These are phyloP conservation scores for Temnothorax unifasciatus DNA, from an alignment of 2,888 invertebrate species.

Conservation along the genomic window DNA sequence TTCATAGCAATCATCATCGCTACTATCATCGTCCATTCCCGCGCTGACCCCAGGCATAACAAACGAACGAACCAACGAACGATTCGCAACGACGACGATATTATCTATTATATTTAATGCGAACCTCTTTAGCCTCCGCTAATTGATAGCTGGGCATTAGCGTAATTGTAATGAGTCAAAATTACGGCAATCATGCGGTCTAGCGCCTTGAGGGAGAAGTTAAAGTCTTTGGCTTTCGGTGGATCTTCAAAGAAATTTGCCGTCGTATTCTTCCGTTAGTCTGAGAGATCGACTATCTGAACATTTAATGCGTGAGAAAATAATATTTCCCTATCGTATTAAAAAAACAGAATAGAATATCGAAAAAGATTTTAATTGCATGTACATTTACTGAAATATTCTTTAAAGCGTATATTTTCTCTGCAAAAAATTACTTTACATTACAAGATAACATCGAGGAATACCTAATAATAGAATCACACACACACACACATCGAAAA, in stretches of 20 bases:
- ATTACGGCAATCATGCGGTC: conserved; percentile 83
- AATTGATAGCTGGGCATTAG: conserved; percentile 85
- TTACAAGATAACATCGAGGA: neutral
- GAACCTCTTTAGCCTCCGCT: conserved; percentile 83
- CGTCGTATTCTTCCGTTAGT: conserved; percentile 46
- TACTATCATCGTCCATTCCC: conserved; percentile 68
- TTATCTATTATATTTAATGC: conserved; percentile 83
- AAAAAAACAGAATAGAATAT: neutral
- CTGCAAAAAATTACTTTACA: neutral
- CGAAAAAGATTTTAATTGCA: neutral
- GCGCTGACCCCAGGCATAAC: conserved; percentile 64
- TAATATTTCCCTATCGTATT: conserved; percentile 9
- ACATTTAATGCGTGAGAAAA: conserved; percentile 17
- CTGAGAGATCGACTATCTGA: conserved; percentile 11
- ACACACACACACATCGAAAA: neutral
- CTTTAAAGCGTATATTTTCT: neutral
- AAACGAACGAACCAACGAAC: conserved; percentile 70
- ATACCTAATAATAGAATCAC: neutral
- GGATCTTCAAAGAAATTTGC: conserved; percentile 73
- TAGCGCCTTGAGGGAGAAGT: conserved; percentile 76
- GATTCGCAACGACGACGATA: conserved; percentile 81
- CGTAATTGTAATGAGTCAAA: conserved; percentile 85
- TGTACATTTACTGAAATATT: neutral
- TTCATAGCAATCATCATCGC: conserved; percentile 72
- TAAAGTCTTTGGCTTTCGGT: conserved; percentile 64